phyloP scores from a whole-genome alignment of 2,113 vertebrate genomes.

The Furnarius figulus region DNA sequence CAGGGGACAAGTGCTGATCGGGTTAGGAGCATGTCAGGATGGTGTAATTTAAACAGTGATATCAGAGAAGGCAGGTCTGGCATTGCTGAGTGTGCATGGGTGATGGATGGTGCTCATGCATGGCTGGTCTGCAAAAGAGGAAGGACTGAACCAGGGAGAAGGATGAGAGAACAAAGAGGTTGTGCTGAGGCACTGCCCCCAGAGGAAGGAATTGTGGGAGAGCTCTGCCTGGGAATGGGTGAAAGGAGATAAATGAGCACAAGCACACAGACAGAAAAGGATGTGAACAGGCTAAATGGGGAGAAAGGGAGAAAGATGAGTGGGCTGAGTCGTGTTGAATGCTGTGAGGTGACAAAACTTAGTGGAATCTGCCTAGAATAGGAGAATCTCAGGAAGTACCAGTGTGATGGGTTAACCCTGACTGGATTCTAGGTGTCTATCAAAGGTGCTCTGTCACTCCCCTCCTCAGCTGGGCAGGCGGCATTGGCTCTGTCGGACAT shows the following conservation, averaged over 20 bases:
- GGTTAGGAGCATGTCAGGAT: neutral
- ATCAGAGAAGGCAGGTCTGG: neutral
- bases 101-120: neutral
- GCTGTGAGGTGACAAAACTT: neutral
- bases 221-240: neutral
- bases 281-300: neutral
- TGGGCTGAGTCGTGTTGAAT: neutral
- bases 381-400: neutral
- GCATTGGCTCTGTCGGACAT: neutral
- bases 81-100: neutral
- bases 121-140: neutral
- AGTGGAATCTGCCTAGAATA: neutral
- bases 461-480: neutral
- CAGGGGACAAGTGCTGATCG: neutral
- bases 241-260: neutral
- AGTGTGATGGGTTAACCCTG: neutral
- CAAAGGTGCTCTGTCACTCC: neutral
- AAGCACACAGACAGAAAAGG: neutral
- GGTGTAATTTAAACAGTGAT: neutral
- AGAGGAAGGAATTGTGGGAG: neutral
- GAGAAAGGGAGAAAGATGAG: neutral
- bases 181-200: rapidly evolving
- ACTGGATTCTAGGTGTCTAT: neutral
- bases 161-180: neutral
- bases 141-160: neutral